Base-by-base conservation (phyloP, 1,140 invertebrate genomes). In the Neomicropteryx cornuta region DNA sequence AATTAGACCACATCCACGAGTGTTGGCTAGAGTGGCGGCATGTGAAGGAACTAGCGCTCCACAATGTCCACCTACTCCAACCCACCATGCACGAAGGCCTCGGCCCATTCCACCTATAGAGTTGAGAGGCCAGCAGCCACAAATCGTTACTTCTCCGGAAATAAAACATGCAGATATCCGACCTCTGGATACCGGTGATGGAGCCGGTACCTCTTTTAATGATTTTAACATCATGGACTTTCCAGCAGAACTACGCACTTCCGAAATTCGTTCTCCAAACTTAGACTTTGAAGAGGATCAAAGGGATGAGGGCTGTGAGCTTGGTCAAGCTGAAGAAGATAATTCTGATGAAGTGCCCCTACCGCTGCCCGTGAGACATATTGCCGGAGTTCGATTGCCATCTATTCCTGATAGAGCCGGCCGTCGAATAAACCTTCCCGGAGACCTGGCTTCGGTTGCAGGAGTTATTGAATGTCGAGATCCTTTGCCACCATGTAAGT, bases 401-500 rank as follows among this genome's bases (percentile, higher is more conserved):
- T 87, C 80, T n/a, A 86, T 82, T 50, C 82, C 77, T n/a, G 84
- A 82, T 50, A 66, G 80, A 43, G 76, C 71, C 35, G 68, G 69
- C 28, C 55, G 71, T 33, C 62, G 70, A 37, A 75, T 81, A 49
- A 66, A 72, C n/a, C 65, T 81, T 31, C 74, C 79, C 6, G 69
- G 77, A 27, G 66, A 70, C 45, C 63, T 67, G 44, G 70, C 64
- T 23, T 66, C 72, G 16, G 59, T 65, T 48, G 60, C 61, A 3
- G 62, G 61, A 21, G 66, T 65, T n/a, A 62, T 62, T 11, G 77
- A 76, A 31, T 67, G 68, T 44, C 86, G 90, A 47, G 87, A 91
- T 58, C 83, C 87, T 14, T 58, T 93, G 43, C 89, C 88, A 24
- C 77, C 86, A 46, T 83, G 84, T 86, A 67, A 71, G 69, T 63